Conservation (phyloP, 2,797 vertebrate species). For the Anguilla anguilla region DNA sequence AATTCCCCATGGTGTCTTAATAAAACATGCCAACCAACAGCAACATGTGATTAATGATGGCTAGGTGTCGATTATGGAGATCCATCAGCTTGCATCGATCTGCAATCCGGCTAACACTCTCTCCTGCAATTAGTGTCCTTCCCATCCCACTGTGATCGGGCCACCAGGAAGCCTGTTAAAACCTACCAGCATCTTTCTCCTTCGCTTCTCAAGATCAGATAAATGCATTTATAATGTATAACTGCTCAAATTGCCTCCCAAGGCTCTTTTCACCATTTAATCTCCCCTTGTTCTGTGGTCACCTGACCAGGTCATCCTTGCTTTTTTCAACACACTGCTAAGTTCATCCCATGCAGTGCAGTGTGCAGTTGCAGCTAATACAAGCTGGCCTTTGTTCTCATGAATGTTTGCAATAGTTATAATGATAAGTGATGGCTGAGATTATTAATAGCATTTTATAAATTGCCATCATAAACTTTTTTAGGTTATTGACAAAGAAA, state of each 20-base stretch:
- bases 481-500: too few relatives aligned
- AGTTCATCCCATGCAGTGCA: background rate
- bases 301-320: background rate
- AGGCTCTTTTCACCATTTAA: background rate
- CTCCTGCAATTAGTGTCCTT: background rate
- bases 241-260: background rate
- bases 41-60: background rate
- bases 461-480: too few relatives aligned
- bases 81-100: background rate
- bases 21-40: background rate
- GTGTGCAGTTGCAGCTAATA: background rate
- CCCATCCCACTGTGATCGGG: background rate
- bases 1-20: background rate
- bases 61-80: background rate
- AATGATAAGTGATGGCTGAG: too few relatives aligned
- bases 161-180: background rate
- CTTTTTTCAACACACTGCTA: too few relatives aligned
- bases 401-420: background rate
- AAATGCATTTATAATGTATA: background rate
- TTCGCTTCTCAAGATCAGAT: background rate
- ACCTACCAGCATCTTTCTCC: background rate
- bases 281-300: background rate
- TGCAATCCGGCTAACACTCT: background rate
- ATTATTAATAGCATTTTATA: too few relatives aligned
- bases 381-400: background rate